Conservation (phyloP, 2,113 vertebrate genomes). For the Hyla sarda region DNA sequence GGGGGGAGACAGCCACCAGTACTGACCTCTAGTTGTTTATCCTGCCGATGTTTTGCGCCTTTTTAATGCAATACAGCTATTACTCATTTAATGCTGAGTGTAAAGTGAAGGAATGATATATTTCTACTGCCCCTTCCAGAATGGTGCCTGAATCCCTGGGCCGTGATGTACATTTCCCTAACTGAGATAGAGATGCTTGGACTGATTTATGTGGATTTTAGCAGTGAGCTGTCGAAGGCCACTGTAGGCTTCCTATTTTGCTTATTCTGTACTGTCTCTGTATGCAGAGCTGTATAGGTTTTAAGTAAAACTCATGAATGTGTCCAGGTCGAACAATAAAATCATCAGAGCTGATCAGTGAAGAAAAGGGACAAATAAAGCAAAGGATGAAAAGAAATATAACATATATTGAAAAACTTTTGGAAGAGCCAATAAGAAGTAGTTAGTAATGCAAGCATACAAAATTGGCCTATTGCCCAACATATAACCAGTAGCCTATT, state of each 20-base stretch:
- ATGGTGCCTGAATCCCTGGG: constrained; percentile 18
- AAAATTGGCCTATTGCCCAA: too few relatives aligned
- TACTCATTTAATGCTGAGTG: constrained; percentile 50
- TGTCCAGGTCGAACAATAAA: neutral
- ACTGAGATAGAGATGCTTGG: constrained; percentile 33
- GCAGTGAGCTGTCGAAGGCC: constrained; percentile 19
- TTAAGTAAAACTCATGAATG: neutral
- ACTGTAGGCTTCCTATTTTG: neutral
- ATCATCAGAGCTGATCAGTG: neutral
- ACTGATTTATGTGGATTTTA: constrained; percentile 38
- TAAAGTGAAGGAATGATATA: constrained; percentile 55
- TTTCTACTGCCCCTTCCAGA: constrained; percentile 32
- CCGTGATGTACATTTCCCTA: constrained; percentile 38
- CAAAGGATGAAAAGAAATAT: neutral
- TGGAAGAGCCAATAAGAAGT: neutral
- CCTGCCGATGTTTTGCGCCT: constrained; percentile 52
- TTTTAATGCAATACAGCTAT: constrained; percentile 55
- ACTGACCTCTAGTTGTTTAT: constrained; percentile 56
- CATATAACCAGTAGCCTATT: too few relatives aligned
- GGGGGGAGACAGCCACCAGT: constrained; percentile 16
- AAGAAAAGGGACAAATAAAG: neutral
- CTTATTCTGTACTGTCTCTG: neutral
- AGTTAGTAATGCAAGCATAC: too few relatives aligned
- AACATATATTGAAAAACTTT: neutral
- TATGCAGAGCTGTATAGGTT: neutral